Percentiles rank a stretch among this genome's conserved stretches.
Evolutionary conservation across 2,888 invertebrate genomes (phyloP).

Genomic region (Salpingus planirostris): DNA sequence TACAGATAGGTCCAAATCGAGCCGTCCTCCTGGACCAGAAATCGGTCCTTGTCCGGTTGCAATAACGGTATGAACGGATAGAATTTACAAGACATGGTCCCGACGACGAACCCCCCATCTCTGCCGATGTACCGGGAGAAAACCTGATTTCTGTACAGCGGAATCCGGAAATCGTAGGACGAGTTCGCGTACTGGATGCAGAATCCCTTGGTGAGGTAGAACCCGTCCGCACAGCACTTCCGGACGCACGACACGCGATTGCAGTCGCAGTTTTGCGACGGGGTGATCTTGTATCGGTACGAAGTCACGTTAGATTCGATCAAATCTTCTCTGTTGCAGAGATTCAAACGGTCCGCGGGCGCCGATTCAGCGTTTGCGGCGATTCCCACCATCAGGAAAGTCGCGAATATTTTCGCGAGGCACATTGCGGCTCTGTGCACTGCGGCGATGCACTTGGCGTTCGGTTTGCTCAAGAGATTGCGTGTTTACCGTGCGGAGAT

Average conservation of each 20-base stretch:
- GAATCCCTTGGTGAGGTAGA: constrained; percentile 13
- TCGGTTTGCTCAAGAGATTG: too few relatives aligned
- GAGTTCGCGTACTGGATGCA: constrained; percentile 11
- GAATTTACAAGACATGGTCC: constrained; percentile 12
- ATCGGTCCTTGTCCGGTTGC: constrained; percentile 1
- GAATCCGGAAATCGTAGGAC: constrained; percentile 14
- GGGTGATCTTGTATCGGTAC: constrained; percentile 5
- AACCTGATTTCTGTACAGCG: constrained; percentile 5
- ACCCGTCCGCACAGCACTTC: constrained; percentile 18
- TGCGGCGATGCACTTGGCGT: too few relatives aligned
- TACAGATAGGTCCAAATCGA: neutral
- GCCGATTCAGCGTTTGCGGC: neutral
- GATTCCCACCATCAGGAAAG: neutral
- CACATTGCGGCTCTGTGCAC: too few relatives aligned
- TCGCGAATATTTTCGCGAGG: too few relatives aligned
- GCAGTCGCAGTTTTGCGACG: constrained; percentile 3
- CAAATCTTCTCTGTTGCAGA: constrained; percentile 5
- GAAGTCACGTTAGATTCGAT: constrained; percentile 5
- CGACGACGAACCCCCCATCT: constrained; percentile 8
- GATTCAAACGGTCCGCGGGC: constrained; percentile 1
- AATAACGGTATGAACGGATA: constrained; percentile 1
- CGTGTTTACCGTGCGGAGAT: too few relatives aligned
- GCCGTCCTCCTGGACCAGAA: constrained; percentile 4
- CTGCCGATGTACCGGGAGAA: neutral
- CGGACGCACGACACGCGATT: neutral